Evolutionary conservation across 2,888 invertebrate species (phyloP), one percentile per base, ranked within the genome.

Genomic region (Lottia gigantea): DNA sequence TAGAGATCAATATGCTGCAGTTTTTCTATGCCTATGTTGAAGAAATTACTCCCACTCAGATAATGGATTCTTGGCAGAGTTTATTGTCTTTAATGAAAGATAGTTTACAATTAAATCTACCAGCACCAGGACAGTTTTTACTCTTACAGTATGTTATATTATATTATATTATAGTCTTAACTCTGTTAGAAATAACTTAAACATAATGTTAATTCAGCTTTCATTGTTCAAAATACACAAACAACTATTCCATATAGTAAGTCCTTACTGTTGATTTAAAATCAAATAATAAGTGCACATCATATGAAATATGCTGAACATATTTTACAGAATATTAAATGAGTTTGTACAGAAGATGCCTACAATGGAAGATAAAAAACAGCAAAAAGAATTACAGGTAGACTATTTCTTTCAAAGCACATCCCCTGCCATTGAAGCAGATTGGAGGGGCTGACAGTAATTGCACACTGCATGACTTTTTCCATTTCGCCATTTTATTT

Each of bases 1-100:
- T 95, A 74, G 95, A 95, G 88, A 94, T 95, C 25, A 93, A 94
- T 67, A 92, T 95, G 71, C 89, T 96, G 74, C 95, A 96, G 89
- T 90, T 95, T 75, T 93, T 95, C 86, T 94, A 94, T 84, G 92
- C 93, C 68, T 92, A 91, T 83, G 87, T 91, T 45, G 88, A 89
- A 74, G 84, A 86, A 65, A 92, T 92, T 49, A 92, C 92, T 61
- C 91, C 92, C 0, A 91, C 92, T 7, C 93, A 94, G 80, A 90
- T 95, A 26, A 91, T 92, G 0, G 94, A 94, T 85, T 93, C 94
- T 0, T 95, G 95, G 95, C 90, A 91, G 16, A 93, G 94, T 0
- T 89, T 95, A 73, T 89, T 94, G 31, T 90, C 92, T n/a, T 90
- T 96, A 46, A 90, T 95, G 62, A 91, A 92, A 74, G 95, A 96